A percentile compares a stretch with the other conserved stretches of the same genome.
Conservation (phyloP, 1,140 invertebrate species). For the Saccostrea glomerata region DNA sequence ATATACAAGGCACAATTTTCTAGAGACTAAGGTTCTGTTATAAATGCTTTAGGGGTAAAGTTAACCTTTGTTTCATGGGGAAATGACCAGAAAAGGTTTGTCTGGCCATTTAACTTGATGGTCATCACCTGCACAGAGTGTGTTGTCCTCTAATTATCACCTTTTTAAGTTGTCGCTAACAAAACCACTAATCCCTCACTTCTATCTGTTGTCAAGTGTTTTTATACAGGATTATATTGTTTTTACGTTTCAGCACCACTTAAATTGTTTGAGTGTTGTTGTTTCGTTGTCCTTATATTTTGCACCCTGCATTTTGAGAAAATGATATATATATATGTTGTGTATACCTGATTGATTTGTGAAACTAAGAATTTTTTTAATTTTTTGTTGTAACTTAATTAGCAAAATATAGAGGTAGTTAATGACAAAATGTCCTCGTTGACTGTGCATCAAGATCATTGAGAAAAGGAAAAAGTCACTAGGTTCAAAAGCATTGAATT, state of each 20-base stretch:
- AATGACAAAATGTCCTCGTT: no score
- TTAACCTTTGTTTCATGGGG: neutral
- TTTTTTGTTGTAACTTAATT: no score
- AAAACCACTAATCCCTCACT: neutral
- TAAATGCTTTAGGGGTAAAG: neutral
- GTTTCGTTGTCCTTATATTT: neutral
- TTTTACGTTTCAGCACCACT: neutral
- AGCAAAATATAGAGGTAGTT: no score
- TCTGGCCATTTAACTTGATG: neutral
- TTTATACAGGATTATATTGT: neutral
- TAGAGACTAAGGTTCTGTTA: neutral
- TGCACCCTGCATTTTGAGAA: neutral
- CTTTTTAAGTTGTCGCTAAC: neutral
- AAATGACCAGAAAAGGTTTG: neutral
- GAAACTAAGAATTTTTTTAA: no score
- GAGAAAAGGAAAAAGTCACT: no score
- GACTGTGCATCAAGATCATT: no score
- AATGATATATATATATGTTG: no score
- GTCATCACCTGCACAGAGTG: neutral
- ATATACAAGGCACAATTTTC: neutral
- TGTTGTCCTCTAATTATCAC: neutral
- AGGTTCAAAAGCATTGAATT: no score
- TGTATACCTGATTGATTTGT: no score
- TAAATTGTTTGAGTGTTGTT: neutral
- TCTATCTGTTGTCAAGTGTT: neutral